Conservation (phyloP, 2,113 vertebrate species). For the Alosa alosa region DNA sequence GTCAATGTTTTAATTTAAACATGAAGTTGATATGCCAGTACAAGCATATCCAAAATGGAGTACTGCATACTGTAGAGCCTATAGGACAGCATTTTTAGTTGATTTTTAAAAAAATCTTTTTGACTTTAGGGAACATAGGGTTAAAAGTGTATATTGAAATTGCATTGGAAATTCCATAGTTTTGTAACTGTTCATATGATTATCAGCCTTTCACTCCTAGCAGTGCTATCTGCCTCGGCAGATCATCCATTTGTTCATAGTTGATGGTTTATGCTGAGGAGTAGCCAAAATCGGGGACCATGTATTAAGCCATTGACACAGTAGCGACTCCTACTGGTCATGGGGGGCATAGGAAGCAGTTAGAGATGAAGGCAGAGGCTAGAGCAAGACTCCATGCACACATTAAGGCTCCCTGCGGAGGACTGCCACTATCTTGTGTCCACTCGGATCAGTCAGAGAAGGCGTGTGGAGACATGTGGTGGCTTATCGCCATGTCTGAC, state of each 20-base stretch:
- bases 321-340: background rate
- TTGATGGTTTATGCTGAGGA: background rate
- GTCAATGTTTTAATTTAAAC: too few relatives aligned
- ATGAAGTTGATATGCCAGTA: too few relatives aligned
- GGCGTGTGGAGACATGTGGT: background rate
- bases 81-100: too few relatives aligned
- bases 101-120: too few relatives aligned
- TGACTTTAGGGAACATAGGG: too few relatives aligned
- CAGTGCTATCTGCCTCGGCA: background rate
- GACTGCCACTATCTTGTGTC: background rate
- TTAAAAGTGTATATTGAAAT: too few relatives aligned
- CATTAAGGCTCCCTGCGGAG: background rate
- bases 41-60: too few relatives aligned
- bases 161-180: too few relatives aligned
- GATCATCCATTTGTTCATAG: background rate
- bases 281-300: background rate
- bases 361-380: background rate
- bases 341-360: background rate
- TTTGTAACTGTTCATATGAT: too few relatives aligned
- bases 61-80: too few relatives aligned
- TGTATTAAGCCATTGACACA: background rate
- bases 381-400: background rate
- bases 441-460: background rate
- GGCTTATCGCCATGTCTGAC: background rate
- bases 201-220: too few relatives aligned